Percentiles rank a stretch among this genome's conserved stretches.
Evolutionary conservation across 37 sponge, comb jelly and placozoan genomes (phyloP).

Genomic region (Beroe ovata): DNA sequence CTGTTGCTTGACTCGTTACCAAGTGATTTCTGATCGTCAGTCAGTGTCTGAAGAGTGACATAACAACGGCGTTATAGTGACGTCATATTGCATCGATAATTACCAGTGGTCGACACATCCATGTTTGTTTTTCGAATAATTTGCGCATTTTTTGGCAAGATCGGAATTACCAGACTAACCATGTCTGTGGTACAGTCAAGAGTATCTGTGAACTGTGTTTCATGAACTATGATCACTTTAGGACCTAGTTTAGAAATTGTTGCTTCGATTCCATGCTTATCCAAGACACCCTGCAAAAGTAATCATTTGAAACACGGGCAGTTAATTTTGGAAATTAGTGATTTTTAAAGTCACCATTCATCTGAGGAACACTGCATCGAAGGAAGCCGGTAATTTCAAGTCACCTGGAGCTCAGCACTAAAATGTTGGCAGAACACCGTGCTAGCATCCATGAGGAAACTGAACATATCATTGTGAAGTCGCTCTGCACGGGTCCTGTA

Average conservation of each 20-base stretch:
- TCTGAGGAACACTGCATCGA: neutral
- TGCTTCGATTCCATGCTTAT: conserved; percentile 61
- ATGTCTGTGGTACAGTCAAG: conserved; percentile 65
- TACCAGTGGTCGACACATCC: too few species aligned
- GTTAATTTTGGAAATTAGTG: too few species aligned
- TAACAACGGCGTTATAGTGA: too few species aligned
- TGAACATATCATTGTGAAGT: conserved; percentile 91
- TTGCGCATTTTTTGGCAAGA: too few species aligned
- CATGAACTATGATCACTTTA: conserved; percentile 85
- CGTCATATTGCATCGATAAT: too few species aligned
- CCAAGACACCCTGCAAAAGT: conserved; percentile 43
- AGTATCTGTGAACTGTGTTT: conserved; percentile 85
- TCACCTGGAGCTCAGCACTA: conserved; percentile 75
- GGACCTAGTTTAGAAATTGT: conserved; percentile 81
- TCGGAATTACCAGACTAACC: too few species aligned
- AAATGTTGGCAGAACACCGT: conserved; percentile 85
- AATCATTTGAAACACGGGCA: too few species aligned
- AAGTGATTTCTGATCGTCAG: conserved; percentile 26
- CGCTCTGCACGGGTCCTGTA: conserved; percentile 90
- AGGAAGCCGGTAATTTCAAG: neutral
- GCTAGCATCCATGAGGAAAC: conserved; percentile 86
- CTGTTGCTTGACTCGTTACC: neutral
- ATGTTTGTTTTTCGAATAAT: too few species aligned
- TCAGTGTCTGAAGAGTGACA: neutral
- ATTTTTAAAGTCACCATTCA: too few species aligned